These are phyloP conservation scores for Andricus quercusramuli DNA, from an alignment of 2,888 invertebrate species.

Conservation along the genomic window DNA sequence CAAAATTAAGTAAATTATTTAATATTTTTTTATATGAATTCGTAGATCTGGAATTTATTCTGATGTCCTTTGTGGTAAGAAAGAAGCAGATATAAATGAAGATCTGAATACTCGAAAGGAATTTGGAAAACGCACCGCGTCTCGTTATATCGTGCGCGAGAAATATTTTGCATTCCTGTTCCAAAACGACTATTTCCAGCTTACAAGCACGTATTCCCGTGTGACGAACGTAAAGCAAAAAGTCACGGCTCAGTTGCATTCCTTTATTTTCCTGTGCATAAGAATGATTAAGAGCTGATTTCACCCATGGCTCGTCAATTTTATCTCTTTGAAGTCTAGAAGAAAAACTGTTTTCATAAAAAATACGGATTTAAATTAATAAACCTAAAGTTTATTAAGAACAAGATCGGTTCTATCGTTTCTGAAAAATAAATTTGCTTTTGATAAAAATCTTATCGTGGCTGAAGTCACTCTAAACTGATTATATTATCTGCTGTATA, in stretches of 20 bases:
- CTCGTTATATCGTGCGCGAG: slow-evolving; percentile 28
- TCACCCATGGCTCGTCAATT: not conserved
- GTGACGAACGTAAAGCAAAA: slow-evolving; percentile 15
- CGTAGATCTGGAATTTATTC: not conserved
- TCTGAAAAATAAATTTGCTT: not conserved
- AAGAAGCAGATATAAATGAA: slow-evolving; percentile 17
- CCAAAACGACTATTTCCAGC: slow-evolving; percentile 37
- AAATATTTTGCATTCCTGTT: slow-evolving; percentile 32
- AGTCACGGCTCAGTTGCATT: not conserved
- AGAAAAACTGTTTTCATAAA: not conserved
- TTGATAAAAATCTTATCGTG: not conserved
- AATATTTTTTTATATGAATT: not conserved
- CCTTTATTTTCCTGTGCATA: slow-evolving; percentile 16
- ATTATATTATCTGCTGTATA: too few species aligned
- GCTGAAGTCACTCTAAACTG: too few species aligned
- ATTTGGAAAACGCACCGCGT: slow-evolving; percentile 30
- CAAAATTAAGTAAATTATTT: not conserved
- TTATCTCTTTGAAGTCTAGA: slow-evolving; percentile 5
- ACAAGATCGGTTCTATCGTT: not conserved
- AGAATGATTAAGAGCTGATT: slow-evolving; percentile 15
- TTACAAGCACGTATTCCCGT: not conserved
- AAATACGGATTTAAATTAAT: not conserved
- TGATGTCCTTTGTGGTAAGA: slow-evolving; percentile 9
- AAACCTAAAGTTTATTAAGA: not conserved
- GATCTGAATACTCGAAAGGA: slow-evolving; percentile 17